Evolutionary conservation across 2,797 vertebrate genomes (phyloP), one percentile per base, ranked within the genome.

Genomic region (Diglossa cyanea): DNA sequence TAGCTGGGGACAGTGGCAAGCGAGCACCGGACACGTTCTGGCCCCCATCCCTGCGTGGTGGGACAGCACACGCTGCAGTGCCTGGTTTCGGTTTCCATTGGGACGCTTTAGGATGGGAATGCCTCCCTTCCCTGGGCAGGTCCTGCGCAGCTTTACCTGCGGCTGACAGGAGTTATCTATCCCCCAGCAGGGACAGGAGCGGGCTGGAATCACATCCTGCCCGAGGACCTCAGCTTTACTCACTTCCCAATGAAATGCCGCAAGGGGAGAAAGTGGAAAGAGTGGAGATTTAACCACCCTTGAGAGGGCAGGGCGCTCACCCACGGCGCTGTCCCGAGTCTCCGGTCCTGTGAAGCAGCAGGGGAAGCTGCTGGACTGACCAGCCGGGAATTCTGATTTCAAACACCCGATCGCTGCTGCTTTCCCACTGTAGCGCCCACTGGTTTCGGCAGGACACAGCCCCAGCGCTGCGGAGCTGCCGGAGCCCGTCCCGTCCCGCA

Each of bases 341-440:
- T 23, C 17, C 0, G 7, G 0, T 26, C 47, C 17, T 1, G 11
- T 3, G 6, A 19, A 78, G 88, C 75, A 66, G 55, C 4, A 4
- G 54, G 40, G 14, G 77, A 57, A 74, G 58, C 45, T 48, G 62
- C 86, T 17, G 37, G 2, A 1, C 77, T n/a, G 73, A 21, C 24
- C 35, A 40, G 78, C 44, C 10, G 1, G 9, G 33, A 40, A 20
- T 53, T 39, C 19, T 12, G 47, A 5, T 0, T 45, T 58, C 20
- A 19, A 66, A 42, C 1, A 0, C n/a, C 47, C 8, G 10, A n/a
- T 67, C 4, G 2, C 47, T 60, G 76, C 40, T 8, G 6, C 15
- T 30, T 89, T 37, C 58, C 31, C n/a, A 1, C 53, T 25, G 20
- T 2, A 1, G 7, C 3, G 14, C 23, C 54, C 9, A 0, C 0